phyloP scores from a whole-genome alignment of 2,888 invertebrate species.

The Oscheius sp. region DNA sequence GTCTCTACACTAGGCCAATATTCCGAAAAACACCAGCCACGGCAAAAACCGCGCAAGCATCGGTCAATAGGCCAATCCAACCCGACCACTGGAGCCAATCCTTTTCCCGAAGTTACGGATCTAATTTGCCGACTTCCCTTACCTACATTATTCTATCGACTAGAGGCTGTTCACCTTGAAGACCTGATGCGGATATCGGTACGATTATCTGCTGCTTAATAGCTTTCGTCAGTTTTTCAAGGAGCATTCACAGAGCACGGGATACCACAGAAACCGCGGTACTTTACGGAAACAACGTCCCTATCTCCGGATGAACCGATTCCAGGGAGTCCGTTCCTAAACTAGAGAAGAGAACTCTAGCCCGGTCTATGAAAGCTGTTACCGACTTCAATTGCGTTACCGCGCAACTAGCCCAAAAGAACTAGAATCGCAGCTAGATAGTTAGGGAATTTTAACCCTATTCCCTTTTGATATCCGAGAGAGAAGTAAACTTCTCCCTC shows the following conservation, averaged over 20 bases:
- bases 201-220: constrained; percentile 77
- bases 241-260: constrained; percentile 72
- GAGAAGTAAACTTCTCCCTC: too few species aligned
- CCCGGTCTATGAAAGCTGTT: constrained; percentile 74
- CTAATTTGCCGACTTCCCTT: constrained; percentile 73
- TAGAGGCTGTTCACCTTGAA: constrained; percentile 79
- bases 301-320: constrained; percentile 75
- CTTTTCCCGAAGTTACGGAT: constrained; percentile 80
- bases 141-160: constrained; percentile 71
- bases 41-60: constrained; percentile 73
- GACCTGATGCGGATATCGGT: constrained; percentile 84
- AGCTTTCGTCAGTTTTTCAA: constrained; percentile 75
- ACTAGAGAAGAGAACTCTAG: constrained; percentile 50
- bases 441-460: constrained; percentile 69
- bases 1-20: constrained; percentile 73
- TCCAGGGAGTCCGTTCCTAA: constrained; percentile 75
- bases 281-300: constrained; percentile 75
- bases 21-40: constrained; percentile 65
- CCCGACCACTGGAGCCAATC: constrained; percentile 83
- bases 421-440: constrained; percentile 66
- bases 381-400: constrained; percentile 74
- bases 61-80: constrained; percentile 78
- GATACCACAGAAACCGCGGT: constrained; percentile 74
- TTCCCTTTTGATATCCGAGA: constrained; percentile 71
- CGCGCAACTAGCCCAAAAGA: constrained; percentile 58